Percentiles rank a stretch among this genome's conserved stretches.
Evolutionary conservation across 2,797 vertebrate species (phyloP).

Genomic region (Darevskia nairensis): DNA sequence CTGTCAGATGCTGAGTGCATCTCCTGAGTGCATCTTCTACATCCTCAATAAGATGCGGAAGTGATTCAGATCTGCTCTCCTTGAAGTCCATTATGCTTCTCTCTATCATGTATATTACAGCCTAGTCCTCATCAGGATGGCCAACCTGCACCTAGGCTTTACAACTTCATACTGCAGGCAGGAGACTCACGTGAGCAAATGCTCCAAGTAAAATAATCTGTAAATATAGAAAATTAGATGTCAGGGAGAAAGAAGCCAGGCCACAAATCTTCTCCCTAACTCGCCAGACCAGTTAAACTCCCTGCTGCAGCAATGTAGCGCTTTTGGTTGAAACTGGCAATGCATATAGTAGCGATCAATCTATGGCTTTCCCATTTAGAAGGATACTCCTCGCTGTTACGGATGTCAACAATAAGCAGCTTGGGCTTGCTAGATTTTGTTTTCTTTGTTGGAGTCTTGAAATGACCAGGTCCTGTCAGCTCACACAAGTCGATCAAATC

Average conservation of each 20-base stretch:
- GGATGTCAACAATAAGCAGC: slow-evolving; percentile 94
- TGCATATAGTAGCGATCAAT: not conserved
- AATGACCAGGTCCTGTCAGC: slow-evolving; percentile 81
- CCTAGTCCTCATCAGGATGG: not conserved
- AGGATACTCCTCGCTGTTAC: slow-evolving; percentile 97
- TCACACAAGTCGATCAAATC: slow-evolving; percentile 97
- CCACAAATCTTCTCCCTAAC: not conserved
- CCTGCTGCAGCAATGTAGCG: not conserved
- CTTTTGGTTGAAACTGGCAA: not conserved
- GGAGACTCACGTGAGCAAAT: not conserved
- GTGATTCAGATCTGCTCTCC: not conserved
- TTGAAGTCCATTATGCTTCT: not conserved
- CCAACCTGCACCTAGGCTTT: not conserved
- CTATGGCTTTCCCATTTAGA: slow-evolving; percentile 42
- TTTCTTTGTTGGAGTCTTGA: slow-evolving; percentile 87
- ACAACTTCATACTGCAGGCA: not conserved
- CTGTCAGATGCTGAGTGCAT: not conserved
- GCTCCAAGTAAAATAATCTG: not conserved
- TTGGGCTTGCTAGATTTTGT: slow-evolving; percentile 91
- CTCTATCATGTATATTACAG: not conserved
- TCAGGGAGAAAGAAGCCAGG: not conserved
- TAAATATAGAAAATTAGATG: not conserved
- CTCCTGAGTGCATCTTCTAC: too few species aligned
- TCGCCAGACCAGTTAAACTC: not conserved
- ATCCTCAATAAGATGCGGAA: not conserved